Evolutionary conservation across 2,797 vertebrate species (phyloP), one percentile per base, ranked within the genome.

Genomic region (Coendou prehensilis): DNA sequence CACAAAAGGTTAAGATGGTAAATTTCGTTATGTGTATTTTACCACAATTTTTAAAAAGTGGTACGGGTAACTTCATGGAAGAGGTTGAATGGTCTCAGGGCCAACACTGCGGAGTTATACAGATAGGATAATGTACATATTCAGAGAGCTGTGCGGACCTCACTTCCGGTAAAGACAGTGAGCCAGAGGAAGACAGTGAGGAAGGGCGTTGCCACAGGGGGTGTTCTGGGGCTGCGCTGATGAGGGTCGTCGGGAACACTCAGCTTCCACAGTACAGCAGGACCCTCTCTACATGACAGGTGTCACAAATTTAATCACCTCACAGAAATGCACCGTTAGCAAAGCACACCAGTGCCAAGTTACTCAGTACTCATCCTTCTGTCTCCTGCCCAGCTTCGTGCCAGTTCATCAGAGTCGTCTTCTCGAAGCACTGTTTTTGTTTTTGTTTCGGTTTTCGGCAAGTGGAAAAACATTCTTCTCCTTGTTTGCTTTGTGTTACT

Each of bases 131-230:
- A 75, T 33, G 37, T 75, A 13, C 69, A 52, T 52, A 69, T 0
- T 2, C 33, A 79, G 45, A n/a, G 79, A 7, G 10, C 30, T 26
- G 22, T 13, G 41, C 45, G 28, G 10, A 2, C 17, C 41, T 57
- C 52, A 41, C 61, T 71, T 67, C 41, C 7, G 5, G 14, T 15
- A 57, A 13, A 20, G 61, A 45, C 47, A 37, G 30, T 0, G 45
- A 57, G 64, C 26, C 54, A 45, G 56, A 14, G 5, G 71, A 33
- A 37, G 87, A 26, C 3, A 20, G 17, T 15, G 6, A 47, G 20
- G 0, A 59, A 9, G 52, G 10, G 11, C 6, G n/a, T 30, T 2
- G 2, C 9, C 15, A 13, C 22, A 4, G 30, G 22, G 3, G 1
- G 2, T n/a, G 59, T 26, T 14, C 6, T 33, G 11, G 28, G 9